Evolutionary conservation across 2,888 invertebrate species (phyloP), one percentile per base, ranked within the genome.

Genomic region (Tupiocoris notatus): DNA sequence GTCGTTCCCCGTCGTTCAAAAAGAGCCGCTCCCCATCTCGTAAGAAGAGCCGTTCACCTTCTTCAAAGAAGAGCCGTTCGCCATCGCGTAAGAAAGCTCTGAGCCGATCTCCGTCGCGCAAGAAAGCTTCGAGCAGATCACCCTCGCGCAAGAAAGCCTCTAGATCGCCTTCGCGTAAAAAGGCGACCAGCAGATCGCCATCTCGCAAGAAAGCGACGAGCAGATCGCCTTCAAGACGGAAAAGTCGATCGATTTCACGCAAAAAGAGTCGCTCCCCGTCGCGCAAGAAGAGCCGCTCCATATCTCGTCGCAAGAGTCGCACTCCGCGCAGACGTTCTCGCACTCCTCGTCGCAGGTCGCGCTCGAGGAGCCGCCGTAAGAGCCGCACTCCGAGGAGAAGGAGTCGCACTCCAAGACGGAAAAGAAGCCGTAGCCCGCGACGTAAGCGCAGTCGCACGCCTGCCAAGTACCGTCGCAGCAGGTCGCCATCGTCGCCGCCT

Each of bases 191-290:
- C 62, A 71, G 77, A 2, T 77, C 77, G 17, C 25, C 67, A 9
- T 67, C 74, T 23, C 16, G 68, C 56, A 81, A 80, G 82, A 77
- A 81, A 81, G 39, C 39, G 3, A 80, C 81, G 56, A 56, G 77
- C 63, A 78, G 39, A 39, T 39, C 39, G 39, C 39, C 39, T 3
- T 76, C 78, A 16, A 77, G 81, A 81, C 79, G 80, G 23, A 80
- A 78, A 39, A 83, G 83, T 74, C 82, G 84, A 16, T 86, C 86
- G 1, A 85, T 81, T 16, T 84, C 85, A 0, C 83, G 88, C 0
- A 88, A 88, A 80, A 88, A 88, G 79, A 86, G 88, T 73, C 87
- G 83, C 0, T 84, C 84, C 0, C 82, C 83, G 3, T 85, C 85
- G 1, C 83, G 84, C 17, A 77, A 78, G 17, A 79, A 80, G 22